Evolutionary conservation across 2,888 invertebrate species (phyloP).

Genomic region (Caenorhabditis wallacei): DNA sequence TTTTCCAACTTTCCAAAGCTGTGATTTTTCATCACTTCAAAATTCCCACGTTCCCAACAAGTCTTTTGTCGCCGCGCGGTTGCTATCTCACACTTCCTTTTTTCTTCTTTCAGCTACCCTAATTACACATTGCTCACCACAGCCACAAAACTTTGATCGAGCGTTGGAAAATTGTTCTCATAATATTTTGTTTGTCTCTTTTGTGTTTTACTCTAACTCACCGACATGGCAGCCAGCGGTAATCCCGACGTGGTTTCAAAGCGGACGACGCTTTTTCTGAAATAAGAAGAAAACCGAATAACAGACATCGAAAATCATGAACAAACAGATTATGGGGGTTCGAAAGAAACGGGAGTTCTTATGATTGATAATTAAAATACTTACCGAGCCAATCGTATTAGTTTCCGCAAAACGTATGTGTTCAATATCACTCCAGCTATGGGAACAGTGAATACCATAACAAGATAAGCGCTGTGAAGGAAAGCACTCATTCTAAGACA

Average conservation of each 20-base stretch:
- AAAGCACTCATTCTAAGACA: slow-evolving; percentile 24
- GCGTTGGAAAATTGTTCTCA: slow-evolving; percentile 26
- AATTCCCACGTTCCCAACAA: slow-evolving; percentile 47
- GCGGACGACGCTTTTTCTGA: slow-evolving; percentile 68
- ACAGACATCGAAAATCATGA: slow-evolving; percentile 32
- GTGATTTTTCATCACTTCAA: slow-evolving; percentile 40
- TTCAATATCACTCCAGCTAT: slow-evolving; percentile 78
- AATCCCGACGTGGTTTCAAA: slow-evolving; percentile 81
- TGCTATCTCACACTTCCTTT: slow-evolving; percentile 36
- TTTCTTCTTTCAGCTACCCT: slow-evolving; percentile 15
- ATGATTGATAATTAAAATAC: slow-evolving; percentile 12
- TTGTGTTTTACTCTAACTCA: slow-evolving; percentile 60
- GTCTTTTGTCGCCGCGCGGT: slow-evolving; percentile 1
- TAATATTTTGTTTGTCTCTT: slow-evolving; percentile 21
- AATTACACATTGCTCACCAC: slow-evolving; percentile 47
- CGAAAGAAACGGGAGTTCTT: not conserved
- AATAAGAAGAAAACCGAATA: slow-evolving; percentile 19
- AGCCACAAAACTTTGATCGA: slow-evolving; percentile 32
- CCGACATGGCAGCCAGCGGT: slow-evolving; percentile 80
- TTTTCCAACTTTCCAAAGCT: not conserved
- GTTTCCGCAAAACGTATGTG: slow-evolving; percentile 76
- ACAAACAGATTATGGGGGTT: slow-evolving; percentile 34
- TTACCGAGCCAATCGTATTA: slow-evolving; percentile 76
- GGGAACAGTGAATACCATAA: slow-evolving; percentile 76
- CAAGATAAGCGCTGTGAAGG: slow-evolving; percentile 63